A percentile compares a stretch with the other conserved stretches of the same genome.
Evolutionary conservation across 2,888 invertebrate species (phyloP).

Genomic region (Eupithecia pulchellata): DNA sequence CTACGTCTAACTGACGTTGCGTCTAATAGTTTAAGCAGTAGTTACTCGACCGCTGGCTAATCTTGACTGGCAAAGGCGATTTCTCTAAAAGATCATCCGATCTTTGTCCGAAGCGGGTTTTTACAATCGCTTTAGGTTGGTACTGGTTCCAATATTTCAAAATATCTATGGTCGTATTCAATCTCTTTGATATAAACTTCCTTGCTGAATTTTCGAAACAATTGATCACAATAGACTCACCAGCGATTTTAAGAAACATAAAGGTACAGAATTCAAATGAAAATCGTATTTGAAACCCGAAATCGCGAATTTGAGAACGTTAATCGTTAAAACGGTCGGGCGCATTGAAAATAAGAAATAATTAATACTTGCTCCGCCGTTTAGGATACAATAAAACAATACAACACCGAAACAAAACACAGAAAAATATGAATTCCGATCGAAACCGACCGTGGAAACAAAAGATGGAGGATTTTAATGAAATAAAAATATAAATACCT

Average conservation of each 20-base stretch:
- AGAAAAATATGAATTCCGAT: slow-evolving; percentile 86
- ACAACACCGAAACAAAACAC: slow-evolving; percentile 82
- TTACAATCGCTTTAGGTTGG: background rate
- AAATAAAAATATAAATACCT: slow-evolving; percentile 85
- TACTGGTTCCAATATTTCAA: background rate
- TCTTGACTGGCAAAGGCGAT: slow-evolving; percentile 72
- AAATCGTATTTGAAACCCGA: slow-evolving; percentile 69
- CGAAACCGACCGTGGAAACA: slow-evolving; percentile 80
- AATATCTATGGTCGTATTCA: background rate
- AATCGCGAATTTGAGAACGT: slow-evolving; percentile 64
- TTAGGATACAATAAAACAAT: slow-evolving; percentile 83
- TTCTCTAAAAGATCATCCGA: slow-evolving; percentile 58
- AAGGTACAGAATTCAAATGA: slow-evolving; percentile 60
- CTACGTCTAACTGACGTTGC: slow-evolving; percentile 74
- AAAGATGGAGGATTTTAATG: slow-evolving; percentile 85
- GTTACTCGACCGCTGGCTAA: slow-evolving; percentile 62
- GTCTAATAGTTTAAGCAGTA: slow-evolving; percentile 76
- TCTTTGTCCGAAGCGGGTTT: slow-evolving; percentile 43
- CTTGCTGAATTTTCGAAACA: background rate
- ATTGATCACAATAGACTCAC: background rate
- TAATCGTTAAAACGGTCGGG: slow-evolving; percentile 71
- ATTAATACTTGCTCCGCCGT: slow-evolving; percentile 79
- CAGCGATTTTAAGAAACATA: background rate
- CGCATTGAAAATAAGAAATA: slow-evolving; percentile 83
- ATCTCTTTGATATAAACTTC: background rate